phyloP scores from a whole-genome alignment of 2,113 vertebrate species.

The Malurus elegans region DNA sequence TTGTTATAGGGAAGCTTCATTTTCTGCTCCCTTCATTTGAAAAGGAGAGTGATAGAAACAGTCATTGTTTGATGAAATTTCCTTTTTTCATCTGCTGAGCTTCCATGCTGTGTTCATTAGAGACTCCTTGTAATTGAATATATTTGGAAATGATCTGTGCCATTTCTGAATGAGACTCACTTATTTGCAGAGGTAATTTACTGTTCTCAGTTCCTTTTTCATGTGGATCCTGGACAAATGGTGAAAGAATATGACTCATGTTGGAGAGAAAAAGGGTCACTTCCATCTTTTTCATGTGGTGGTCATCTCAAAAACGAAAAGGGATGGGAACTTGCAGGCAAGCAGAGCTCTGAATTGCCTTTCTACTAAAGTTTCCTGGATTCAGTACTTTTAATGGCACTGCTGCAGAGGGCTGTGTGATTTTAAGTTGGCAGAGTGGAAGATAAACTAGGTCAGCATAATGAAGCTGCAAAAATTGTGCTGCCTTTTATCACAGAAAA shows the following conservation, averaged over 20 bases:
- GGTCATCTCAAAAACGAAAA: constrained; percentile 36
- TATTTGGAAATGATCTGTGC: constrained; percentile 9
- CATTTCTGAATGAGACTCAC: neutral
- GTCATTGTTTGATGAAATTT: constrained; percentile 15
- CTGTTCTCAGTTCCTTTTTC: constrained; percentile 1
- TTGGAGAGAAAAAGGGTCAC: constrained; percentile 15
- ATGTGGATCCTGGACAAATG: neutral
- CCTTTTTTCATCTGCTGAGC: constrained; percentile 1
- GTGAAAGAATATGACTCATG: neutral
- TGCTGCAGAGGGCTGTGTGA: neutral
- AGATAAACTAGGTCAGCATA: constrained; percentile 61
- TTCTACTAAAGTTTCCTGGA: constrained; percentile 15
- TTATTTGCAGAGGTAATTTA: constrained; percentile 46
- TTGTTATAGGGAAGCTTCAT: neutral
- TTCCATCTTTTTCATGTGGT: neutral
- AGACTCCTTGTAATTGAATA: constrained; percentile 17
- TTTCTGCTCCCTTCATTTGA: constrained; percentile 5
- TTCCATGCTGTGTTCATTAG: constrained; percentile 35
- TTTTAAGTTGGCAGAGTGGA: constrained; percentile 6
- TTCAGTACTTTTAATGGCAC: constrained; percentile 30
- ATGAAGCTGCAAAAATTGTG: constrained; percentile 21
- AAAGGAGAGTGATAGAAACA: neutral
- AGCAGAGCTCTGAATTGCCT: constrained; percentile 20
- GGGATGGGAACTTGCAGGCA: constrained; percentile 30
- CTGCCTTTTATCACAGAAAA: neutral